Evolutionary conservation across 1,140 invertebrate species (phyloP).

Genomic region (Glossosoma conforme): DNA sequence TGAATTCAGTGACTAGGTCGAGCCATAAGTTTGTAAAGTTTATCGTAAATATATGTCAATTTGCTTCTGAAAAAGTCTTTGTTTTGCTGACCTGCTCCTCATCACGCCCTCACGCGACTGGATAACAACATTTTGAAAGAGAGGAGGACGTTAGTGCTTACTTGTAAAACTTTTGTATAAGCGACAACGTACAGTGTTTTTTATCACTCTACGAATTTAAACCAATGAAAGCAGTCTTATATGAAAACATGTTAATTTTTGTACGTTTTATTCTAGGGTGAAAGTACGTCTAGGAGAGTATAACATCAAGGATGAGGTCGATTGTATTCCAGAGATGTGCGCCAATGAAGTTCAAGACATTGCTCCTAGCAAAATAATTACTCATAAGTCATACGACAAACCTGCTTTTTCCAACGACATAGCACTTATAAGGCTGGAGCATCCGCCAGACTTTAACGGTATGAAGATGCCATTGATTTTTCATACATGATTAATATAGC

Average conservation of each 20-base stretch:
- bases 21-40: no score
- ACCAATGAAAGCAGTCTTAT: background rate
- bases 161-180: background rate
- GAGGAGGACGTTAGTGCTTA: no score
- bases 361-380: conserved; percentile 40
- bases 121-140: no score
- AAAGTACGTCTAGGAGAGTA: conserved; percentile 58
- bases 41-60: no score
- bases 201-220: conserved; percentile 7
- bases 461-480: conserved; percentile 8
- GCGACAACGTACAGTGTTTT: background rate
- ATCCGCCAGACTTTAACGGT: conserved; percentile 50
- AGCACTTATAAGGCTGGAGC: conserved; percentile 55
- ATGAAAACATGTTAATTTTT: conserved; percentile 1
- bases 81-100: no score
- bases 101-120: no score
- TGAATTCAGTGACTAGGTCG: no score
- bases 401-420: conserved; percentile 61
- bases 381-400: conserved; percentile 55
- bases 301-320: conserved; percentile 47
- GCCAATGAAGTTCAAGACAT: conserved; percentile 54
- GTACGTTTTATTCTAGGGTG: conserved; percentile 39
- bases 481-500: no score
- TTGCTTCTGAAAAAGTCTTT: no score
- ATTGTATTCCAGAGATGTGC: conserved; percentile 53